phyloP scores from a whole-genome alignment of 2,888 invertebrate genomes.

The Drosophila tanythrix region DNA sequence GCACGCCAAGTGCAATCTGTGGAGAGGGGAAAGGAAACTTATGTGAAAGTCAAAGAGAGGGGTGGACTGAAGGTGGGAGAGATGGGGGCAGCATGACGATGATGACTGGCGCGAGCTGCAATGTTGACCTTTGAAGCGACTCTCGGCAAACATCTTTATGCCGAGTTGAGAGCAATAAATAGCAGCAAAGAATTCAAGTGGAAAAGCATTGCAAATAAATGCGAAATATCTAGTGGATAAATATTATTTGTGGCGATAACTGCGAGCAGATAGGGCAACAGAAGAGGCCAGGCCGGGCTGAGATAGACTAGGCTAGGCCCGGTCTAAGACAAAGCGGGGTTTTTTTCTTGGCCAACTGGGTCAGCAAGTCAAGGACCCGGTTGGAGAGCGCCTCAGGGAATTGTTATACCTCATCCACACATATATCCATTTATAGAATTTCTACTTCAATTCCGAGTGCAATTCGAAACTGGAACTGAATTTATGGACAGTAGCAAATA shows the following conservation, averaged over 20 bases:
- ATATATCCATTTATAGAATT: slow-evolving; percentile 49
- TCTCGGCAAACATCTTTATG: slow-evolving; percentile 69
- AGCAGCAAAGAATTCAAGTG: slow-evolving; percentile 63
- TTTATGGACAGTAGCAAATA: slow-evolving; percentile 75
- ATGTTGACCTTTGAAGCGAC: slow-evolving; percentile 69
- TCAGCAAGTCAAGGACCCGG: slow-evolving; percentile 79
- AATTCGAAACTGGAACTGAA: slow-evolving; percentile 14
- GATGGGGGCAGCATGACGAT: slow-evolving; percentile 23
- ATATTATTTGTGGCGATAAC: slow-evolving; percentile 67
- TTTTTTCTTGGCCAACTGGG: slow-evolving; percentile 60
- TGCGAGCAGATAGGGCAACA: slow-evolving; percentile 15
- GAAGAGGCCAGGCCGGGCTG: slow-evolving; percentile 10
- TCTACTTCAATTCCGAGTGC: slow-evolving; percentile 2
- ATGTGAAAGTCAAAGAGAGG: slow-evolving; percentile 66
- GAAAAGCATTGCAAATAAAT: slow-evolving; percentile 74
- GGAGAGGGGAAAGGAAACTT: slow-evolving; percentile 39
- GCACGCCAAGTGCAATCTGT: slow-evolving; percentile 61
- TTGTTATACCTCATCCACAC: slow-evolving; percentile 23
- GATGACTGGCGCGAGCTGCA: slow-evolving; percentile 73
- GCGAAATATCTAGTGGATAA: slow-evolving; percentile 60
- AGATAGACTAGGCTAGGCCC: slow-evolving; percentile 15
- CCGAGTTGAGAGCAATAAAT: slow-evolving; percentile 70
- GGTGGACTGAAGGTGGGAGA: neutral
- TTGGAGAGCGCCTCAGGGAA: slow-evolving; percentile 55
- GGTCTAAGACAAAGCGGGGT: slow-evolving; percentile 58